Evolutionary conservation across 1,140 invertebrate genomes (phyloP).

Genomic region (Condylostylus longicornis): DNA sequence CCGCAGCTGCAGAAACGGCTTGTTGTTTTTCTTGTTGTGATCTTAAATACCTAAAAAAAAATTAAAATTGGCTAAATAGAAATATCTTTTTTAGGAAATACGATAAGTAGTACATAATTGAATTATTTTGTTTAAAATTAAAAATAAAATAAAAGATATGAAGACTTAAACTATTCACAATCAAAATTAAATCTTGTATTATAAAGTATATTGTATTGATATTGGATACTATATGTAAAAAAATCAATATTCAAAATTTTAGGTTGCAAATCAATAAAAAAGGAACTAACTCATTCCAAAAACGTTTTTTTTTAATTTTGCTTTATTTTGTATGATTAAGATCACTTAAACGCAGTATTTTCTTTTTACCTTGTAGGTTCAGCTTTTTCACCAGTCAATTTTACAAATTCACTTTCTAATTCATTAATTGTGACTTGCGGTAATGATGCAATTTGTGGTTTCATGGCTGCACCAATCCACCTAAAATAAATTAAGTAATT

Average conservation of each 20-base stretch:
- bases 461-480: slow-evolving; percentile 77
- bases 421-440: slow-evolving; percentile 83
- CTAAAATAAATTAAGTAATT: slow-evolving; percentile 28
- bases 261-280: neutral
- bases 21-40: slow-evolving; percentile 76
- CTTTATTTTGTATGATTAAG: neutral
- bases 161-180: too few relatives aligned
- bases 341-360: too few relatives aligned
- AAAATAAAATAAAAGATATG: too few relatives aligned
- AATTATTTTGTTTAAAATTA: too few relatives aligned
- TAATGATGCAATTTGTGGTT: slow-evolving; percentile 68
- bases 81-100: too few relatives aligned
- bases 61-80: neutral
- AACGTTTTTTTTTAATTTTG: too few relatives aligned
- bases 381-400: slow-evolving; percentile 53
- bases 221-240: neutral
- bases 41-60: slow-evolving; percentile 49
- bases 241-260: too few relatives aligned
- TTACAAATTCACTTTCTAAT: slow-evolving; percentile 73
- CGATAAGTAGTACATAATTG: slow-evolving; percentile 2
- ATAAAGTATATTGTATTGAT: too few relatives aligned
- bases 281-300: neutral
- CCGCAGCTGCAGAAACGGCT: slow-evolving; percentile 40
- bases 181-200: too few relatives aligned
- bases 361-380: slow-evolving; percentile 43